Conservation (phyloP, 2,888 invertebrate species). For the Alloplasta piceator region DNA sequence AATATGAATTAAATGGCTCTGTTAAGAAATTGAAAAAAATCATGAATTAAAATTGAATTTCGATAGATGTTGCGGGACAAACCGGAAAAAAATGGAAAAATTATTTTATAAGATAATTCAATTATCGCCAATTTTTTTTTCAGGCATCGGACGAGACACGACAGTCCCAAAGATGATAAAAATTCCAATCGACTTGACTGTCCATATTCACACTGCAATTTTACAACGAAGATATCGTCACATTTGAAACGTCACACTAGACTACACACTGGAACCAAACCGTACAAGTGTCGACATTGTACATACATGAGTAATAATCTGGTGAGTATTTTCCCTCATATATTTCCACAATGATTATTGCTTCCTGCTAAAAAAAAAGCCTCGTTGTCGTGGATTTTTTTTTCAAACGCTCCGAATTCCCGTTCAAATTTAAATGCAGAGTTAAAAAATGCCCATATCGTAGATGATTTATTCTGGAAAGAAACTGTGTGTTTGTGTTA, state of each 20-base stretch:
- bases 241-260: constrained; percentile 92
- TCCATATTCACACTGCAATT: constrained; percentile 86
- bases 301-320: constrained; percentile 90
- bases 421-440: no score
- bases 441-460: no score
- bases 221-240: constrained; percentile 87
- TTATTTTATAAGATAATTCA: neutral
- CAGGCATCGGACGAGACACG: constrained; percentile 77
- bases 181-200: constrained; percentile 69
- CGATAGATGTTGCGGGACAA: no score
- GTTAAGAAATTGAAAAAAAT: no score
- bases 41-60: no score
- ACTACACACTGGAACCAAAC: constrained; percentile 92
- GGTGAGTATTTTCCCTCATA: constrained; percentile 83
- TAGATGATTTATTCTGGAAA: no score
- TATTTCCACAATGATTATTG: neutral
- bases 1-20: no score
- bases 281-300: constrained; percentile 94
- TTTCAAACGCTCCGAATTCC: no score
- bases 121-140: constrained; percentile 53
- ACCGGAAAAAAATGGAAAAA: no score
- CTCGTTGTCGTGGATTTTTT: no score
- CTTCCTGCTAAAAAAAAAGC: no score
- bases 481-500: no score
- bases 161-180: constrained; percentile 48